Base-by-base conservation (phyloP, 2,113 vertebrate genomes). In the Onychostoma macrolepis region DNA sequence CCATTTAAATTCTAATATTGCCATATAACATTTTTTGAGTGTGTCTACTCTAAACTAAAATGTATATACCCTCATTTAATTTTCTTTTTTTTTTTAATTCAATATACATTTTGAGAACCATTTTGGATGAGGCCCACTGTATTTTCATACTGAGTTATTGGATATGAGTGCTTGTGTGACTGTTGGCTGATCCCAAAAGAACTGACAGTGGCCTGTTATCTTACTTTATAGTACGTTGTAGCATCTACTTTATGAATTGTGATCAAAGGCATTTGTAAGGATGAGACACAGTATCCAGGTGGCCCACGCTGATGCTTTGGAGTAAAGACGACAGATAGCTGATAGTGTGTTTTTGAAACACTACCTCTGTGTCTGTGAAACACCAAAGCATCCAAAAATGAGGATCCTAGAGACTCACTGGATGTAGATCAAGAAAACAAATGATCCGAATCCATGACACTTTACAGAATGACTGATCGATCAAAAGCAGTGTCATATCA, bases 331-430 rank as follows among this genome's bases (percentile, higher is more conserved):
- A 65, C 38, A 45, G 26, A 65, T 28, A 81, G 38, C 38, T 65
- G 80, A 81, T 81, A 81, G 80, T 65, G 56, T 81, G 58, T 81
- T 67, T 82, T 67, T 67, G 58, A 30, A 82, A 82, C n/a, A 67
- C 80, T 82, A 80, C 33, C 79, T 80, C 11, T n/a, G 3, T n/a
- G 36, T 80, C 36, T 58, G 15, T 33, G 24, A 80, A 80, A 61
- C 53, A 81, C 79, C 24, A 43, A 81, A 82, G 38, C 38, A 28
- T 65, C n/a, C 12, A 41, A 58, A 80, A 63, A 17, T 80, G 11
- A 80, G 78, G 33, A 41, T 41, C 58, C 11, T 41, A 36, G 56
- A 80, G 12, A 38, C 56, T n/a, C 50, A 24, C 30, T 79, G 77
- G 77, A 79, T 33, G 72, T 15, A 75, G 41, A 30, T 78, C 75